phyloP scores from a whole-genome alignment of 2,888 invertebrate genomes.

The Automeris io region DNA sequence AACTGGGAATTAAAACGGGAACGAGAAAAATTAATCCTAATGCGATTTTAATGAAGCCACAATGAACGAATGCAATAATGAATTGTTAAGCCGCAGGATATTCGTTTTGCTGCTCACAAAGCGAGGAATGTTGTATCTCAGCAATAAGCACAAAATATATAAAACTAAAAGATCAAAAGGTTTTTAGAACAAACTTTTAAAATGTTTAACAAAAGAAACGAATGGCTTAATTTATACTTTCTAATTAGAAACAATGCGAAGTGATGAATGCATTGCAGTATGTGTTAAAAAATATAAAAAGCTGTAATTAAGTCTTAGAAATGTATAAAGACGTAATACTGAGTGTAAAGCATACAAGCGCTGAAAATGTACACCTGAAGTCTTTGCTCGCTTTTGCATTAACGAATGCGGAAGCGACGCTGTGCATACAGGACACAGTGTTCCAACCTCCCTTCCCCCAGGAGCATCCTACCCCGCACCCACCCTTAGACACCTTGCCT shows the following conservation, averaged over 20 bases:
- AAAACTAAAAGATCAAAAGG: too few species aligned
- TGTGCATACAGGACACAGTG: conserved; percentile 73
- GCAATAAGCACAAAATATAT: not conserved
- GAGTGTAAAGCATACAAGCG: conserved; percentile 70
- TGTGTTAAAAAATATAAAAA: conserved; percentile 55
- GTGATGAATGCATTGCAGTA: conserved; percentile 36
- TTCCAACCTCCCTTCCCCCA: conserved; percentile 40
- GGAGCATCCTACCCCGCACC: conserved; percentile 23
- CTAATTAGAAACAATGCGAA: conserved; percentile 8
- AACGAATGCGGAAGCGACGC: conserved; percentile 76
- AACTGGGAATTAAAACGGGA: conserved; percentile 73
- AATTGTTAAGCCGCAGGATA: conserved; percentile 64
- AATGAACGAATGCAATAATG: conserved; percentile 73
- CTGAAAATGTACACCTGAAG: conserved; percentile 77
- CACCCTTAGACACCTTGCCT: conserved; percentile 35
- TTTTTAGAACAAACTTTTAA: too few species aligned
- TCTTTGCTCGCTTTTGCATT: conserved; percentile 75
- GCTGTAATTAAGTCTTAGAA: conserved; percentile 67
- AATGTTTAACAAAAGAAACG: too few species aligned
- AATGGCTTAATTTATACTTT: too few species aligned
- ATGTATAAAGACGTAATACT: conserved; percentile 69
- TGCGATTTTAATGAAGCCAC: conserved; percentile 76
- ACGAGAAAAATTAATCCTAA: conserved; percentile 77
- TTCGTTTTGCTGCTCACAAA: conserved; percentile 47
- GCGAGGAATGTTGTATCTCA: conserved; percentile 4